phyloP scores from a whole-genome alignment of 2,113 vertebrate species.

The Mus musculus region DNA sequence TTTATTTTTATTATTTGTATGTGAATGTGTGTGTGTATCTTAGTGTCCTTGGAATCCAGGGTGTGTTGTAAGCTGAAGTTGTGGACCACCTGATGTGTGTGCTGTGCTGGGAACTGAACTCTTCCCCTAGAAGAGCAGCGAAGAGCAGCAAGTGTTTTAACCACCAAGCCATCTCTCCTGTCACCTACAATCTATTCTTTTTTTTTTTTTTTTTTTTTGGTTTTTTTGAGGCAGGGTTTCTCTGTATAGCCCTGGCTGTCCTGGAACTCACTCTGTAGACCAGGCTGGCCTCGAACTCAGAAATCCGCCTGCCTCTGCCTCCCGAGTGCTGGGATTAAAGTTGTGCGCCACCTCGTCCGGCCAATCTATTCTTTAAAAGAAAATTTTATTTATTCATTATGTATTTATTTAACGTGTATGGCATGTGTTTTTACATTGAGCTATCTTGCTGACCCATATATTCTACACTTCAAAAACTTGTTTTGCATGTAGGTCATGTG shows the following conservation, averaged over 20 bases:
- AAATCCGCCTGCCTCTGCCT: too few relatives aligned
- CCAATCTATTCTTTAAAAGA: neutral
- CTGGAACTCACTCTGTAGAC: too few relatives aligned
- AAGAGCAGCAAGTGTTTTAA: neutral
- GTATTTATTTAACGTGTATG: neutral
- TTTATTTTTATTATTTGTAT: neutral
- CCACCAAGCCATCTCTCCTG: neutral
- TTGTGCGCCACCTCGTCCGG: too few relatives aligned
- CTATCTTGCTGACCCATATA: neutral
- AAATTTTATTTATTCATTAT: neutral
- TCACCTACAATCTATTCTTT: neutral
- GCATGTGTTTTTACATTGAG: neutral
- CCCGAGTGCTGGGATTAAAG: too few relatives aligned
- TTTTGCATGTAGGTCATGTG: neutral
- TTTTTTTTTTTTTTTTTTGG: too few relatives aligned
- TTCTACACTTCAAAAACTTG: neutral
- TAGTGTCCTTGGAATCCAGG: neutral
- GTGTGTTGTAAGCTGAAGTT: neutral
- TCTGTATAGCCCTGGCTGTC: too few relatives aligned
- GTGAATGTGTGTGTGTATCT: neutral
- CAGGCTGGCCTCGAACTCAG: too few relatives aligned
- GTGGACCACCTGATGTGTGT: neutral
- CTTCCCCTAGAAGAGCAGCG: neutral
- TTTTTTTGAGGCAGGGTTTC: too few relatives aligned
- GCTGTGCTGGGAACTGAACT: neutral